Conservation (phyloP, 30 jellyfish, hydroid and myxozoan species). For the Rhopilema esculentum region DNA sequence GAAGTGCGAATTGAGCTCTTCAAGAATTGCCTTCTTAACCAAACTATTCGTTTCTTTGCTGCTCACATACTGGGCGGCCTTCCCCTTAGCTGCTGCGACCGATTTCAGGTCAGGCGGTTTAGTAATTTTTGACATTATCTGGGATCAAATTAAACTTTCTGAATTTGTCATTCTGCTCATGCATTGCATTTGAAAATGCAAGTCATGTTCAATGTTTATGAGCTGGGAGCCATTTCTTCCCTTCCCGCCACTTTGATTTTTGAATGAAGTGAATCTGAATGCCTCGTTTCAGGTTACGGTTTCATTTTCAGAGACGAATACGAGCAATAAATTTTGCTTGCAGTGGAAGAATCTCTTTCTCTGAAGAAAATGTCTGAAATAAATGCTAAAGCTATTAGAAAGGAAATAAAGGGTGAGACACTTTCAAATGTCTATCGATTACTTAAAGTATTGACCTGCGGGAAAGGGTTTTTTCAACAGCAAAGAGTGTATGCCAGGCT, state of each 20-base stretch:
- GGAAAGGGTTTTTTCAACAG: no score
- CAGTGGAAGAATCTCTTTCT: no score
- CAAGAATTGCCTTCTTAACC: constrained; percentile 44
- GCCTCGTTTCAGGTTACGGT: constrained; percentile 15
- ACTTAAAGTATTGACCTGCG: no score
- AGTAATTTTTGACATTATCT: not conserved
- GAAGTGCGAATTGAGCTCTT: constrained; percentile 56
- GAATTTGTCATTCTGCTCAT: not conserved
- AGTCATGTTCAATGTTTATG: no score
- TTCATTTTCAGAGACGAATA: no score
- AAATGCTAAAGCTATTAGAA: not conserved
- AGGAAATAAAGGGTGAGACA: constrained; percentile 25
- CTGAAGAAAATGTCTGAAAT: constrained; percentile 42
- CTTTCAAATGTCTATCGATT: no score
- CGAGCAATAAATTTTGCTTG: no score
- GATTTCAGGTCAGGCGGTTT: constrained; percentile 48
- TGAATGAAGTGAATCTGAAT: constrained; percentile 12
- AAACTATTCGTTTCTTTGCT: constrained; percentile 38
- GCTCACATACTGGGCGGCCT: constrained; percentile 28
- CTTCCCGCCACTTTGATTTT: constrained; percentile 32
- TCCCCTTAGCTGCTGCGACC: constrained; percentile 37
- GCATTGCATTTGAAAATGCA: not conserved
- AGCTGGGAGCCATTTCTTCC: not conserved
- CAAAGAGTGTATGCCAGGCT: no score
- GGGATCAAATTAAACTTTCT: not conserved